Conservation (phyloP, 2,888 invertebrate species). For the Strigamia crassipes region DNA sequence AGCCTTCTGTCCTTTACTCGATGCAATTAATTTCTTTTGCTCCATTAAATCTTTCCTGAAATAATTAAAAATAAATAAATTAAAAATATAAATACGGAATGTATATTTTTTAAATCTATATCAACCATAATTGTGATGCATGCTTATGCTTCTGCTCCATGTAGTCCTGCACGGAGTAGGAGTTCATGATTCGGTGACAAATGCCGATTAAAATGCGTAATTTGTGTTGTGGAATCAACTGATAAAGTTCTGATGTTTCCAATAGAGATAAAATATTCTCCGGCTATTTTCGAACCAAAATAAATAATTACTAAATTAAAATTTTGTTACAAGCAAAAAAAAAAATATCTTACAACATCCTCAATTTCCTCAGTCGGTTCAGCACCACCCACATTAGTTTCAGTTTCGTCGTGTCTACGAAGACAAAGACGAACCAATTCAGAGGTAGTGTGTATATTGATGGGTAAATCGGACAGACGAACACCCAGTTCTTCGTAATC, state of each 20-base stretch:
- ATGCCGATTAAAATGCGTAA: slow-evolving; percentile 56
- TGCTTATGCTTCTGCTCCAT: slow-evolving; percentile 57
- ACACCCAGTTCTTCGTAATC: slow-evolving; percentile 44
- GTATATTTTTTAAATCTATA: not conserved
- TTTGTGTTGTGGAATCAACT: slow-evolving; percentile 55
- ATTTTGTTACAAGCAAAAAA: not conserved
- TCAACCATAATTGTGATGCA: slow-evolving; percentile 55
- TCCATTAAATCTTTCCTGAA: not conserved
- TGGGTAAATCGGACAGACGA: slow-evolving; percentile 36
- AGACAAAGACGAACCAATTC: slow-evolving; percentile 44
- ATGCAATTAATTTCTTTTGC: not conserved
- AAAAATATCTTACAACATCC: slow-evolving; percentile 41
- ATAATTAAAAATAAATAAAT: not conserved
- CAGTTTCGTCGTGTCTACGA: slow-evolving; percentile 23
- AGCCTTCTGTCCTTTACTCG: not conserved
- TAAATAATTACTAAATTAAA: not conserved
- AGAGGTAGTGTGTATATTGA: slow-evolving; percentile 36
- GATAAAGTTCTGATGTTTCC: slow-evolving; percentile 56
- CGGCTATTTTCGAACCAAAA: slow-evolving; percentile 53
- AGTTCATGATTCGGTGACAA: slow-evolving; percentile 57
- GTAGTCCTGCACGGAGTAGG: slow-evolving; percentile 59
- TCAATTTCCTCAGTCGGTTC: not conserved
- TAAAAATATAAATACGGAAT: not conserved
- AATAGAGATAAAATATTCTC: slow-evolving; percentile 55
- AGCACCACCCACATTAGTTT: not conserved